phyloP scores from a whole-genome alignment of 2,888 invertebrate species.

The Pherbina coryleti region DNA sequence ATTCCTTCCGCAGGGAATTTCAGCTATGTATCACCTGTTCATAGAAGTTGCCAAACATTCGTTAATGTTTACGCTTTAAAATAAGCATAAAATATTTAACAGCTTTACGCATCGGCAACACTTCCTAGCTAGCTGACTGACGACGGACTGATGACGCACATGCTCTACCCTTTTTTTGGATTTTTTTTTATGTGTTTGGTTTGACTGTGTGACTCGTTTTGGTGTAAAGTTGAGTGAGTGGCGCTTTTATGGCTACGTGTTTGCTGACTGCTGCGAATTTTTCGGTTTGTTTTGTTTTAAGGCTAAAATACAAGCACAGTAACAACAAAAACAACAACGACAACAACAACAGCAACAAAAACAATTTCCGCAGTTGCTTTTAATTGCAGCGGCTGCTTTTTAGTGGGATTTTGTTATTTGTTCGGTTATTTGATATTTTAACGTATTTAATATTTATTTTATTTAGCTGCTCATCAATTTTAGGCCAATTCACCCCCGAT shows the following conservation, averaged over 20 bases:
- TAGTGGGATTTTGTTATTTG: neutral
- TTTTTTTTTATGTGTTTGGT: neutral
- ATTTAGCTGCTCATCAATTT: neutral
- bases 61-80: no score
- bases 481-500: no score
- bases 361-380: neutral
- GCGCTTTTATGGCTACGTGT: neutral
- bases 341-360: neutral
- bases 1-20: no score
- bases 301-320: neutral
- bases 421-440: conserved; percentile 10
- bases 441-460: neutral
- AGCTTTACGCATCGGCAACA: neutral
- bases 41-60: no score
- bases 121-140: neutral
- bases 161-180: no score
- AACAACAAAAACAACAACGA: no score
- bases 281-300: no score
- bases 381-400: neutral
- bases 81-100: no score
- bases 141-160: no score
- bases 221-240: neutral
- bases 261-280: neutral
- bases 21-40: no score
- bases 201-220: neutral